Evolutionary conservation across 2,797 vertebrate genomes (phyloP), one percentile per base, ranked within the genome.

Genomic region (Rhinoraja longicauda): DNA sequence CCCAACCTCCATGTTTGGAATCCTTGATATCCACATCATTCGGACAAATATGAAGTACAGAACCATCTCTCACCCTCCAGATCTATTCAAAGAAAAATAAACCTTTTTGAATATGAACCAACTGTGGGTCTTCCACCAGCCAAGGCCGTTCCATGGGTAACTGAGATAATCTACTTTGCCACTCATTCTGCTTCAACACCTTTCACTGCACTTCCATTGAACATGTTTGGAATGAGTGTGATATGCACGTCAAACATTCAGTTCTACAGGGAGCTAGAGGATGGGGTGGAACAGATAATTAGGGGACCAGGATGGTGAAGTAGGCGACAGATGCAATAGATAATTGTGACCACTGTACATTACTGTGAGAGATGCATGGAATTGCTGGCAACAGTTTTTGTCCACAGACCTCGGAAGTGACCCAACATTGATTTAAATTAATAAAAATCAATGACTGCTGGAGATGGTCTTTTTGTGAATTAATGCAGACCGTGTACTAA

Each of bases 1-100:
- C 97, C 98, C 98, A 99, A 78, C 98, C 98, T 73, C 97, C 98
- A 0, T 99, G 98, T 2, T 98, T 96, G 0, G 97, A 97, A 93
- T 98, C 97, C 95, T 97, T 97, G 94, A 96, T 97, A 94, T 96
- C 95, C 36, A 95, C 95, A 10, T 96, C 93, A 0, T 95, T 95
- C n/a, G 97, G 97, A 94, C 97, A 99, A 93, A 97, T 95, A 94
- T 96, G 98, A 95, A 98, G 95, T 72, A 98, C 94, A 5, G 95
- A 93, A 81, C 98, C 98, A 0, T 96, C 96, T 73, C 94, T 94
- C 72, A 96, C 94, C 0, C 94, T 96, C 99, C 99, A 99, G 39
- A 99, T 96, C 99, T 99, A 94, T 17, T 53, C 12, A 75, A 53
- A 53, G 70, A 72, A 73, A 88, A 91, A 91, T 4, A 73, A 72